Evolutionary conservation across 1,140 invertebrate genomes (phyloP).

Genomic region (Hestina assimilis): DNA sequence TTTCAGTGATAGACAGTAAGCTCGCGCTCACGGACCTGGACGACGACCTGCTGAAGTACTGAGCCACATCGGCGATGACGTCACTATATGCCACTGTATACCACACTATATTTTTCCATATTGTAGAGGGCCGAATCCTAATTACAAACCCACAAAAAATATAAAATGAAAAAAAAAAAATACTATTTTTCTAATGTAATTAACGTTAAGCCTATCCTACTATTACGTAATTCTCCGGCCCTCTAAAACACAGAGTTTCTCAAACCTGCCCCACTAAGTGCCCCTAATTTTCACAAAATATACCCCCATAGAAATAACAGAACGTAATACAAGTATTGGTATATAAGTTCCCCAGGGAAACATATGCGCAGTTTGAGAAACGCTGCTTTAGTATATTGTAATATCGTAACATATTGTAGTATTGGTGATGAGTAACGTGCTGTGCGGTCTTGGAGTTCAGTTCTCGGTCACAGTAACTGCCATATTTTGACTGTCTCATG

Average conservation of each 20-base stretch:
- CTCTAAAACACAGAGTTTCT: too few relatives aligned
- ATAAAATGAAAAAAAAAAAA: conserved; percentile 17
- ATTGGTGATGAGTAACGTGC: neutral
- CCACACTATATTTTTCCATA: conserved; percentile 7
- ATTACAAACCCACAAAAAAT: neutral
- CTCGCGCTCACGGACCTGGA: conserved; percentile 61
- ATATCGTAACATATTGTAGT: neutral
- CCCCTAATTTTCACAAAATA: too few relatives aligned
- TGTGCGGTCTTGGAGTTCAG: conserved; percentile 14
- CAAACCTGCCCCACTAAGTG: too few relatives aligned
- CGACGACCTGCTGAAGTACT: conserved; percentile 65
- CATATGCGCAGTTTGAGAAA: too few relatives aligned
- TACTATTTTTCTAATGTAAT: conserved; percentile 33
- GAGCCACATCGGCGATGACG: conserved; percentile 22
- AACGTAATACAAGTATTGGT: too few relatives aligned
- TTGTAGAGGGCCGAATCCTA: neutral
- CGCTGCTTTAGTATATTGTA: neutral
- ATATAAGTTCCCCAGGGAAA: too few relatives aligned
- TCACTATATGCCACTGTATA: neutral
- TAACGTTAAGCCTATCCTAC: neutral
- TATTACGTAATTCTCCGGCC: neutral
- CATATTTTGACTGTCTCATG: conserved; percentile 45
- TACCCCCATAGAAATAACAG: too few relatives aligned
- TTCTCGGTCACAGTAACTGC: conserved; percentile 40
- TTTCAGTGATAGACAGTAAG: conserved; percentile 77